Evolutionary conservation across 2,888 invertebrate genomes (phyloP), one percentile per base, ranked within the genome.

Genomic region (Pristionchus mayeri): DNA sequence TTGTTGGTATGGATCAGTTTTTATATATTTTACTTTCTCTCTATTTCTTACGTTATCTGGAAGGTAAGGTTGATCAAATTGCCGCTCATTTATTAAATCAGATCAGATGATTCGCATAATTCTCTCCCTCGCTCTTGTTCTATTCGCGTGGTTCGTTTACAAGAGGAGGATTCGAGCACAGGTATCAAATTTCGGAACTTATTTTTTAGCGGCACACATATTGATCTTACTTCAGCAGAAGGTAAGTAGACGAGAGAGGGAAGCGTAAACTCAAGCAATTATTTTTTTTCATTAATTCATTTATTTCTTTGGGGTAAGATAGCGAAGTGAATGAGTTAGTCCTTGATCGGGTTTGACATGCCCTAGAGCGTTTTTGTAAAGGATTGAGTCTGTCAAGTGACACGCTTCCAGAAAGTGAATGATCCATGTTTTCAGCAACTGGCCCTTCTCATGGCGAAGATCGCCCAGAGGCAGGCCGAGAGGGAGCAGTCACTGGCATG

Each of bases 401-500:
- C n/a, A 44, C 44, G 7, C 44, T 44, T 44, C 44, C 44, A 44
- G 13, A 37, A 13, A 0, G 30, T 60, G 30, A 60, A 27, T 60
- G 27, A 30, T 60, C 3, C 2, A 24, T 60, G 3, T 1, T 57
- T 88, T 50, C 82, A 88, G 87, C 80, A 87, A 85, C 85, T 85
- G 81, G 85, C 84, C 2, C 84, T 87, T 30, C 80, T 90, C 34
- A 81, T 85, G 16, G 86, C 84, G 67, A 88, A 86, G 27, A 87
- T 90, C 3, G 84, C 71, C 0, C 67, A 79, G 54, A 85, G 89
- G 48, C 67, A 84, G 71, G 85, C 84, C 1, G 88, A 89, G 48
- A 71, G 88, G 63, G 87, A 87, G 13, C 88, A 88, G 63, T 88
- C 87, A 67, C 67, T 90, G 4, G 80, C 84, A 76, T 86, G 84